phyloP scores from a whole-genome alignment of 2,113 vertebrate species.

The Rhea pennata region DNA sequence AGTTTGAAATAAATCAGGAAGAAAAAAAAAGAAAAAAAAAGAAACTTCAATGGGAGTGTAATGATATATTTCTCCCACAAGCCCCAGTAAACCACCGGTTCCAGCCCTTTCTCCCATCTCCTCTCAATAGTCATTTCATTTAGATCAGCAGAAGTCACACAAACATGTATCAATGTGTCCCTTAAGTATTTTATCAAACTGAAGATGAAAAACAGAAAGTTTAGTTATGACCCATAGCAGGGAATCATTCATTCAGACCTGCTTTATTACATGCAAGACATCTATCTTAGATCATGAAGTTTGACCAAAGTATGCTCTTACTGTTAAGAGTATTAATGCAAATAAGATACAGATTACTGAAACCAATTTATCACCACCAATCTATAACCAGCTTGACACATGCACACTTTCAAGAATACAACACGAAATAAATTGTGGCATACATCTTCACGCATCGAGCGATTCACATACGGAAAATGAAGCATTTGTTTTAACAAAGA shows the following conservation, averaged over 20 bases:
- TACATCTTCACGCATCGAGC: not conserved
- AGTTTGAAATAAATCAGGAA: not conserved
- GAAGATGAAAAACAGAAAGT: constrained; percentile 39
- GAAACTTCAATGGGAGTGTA: not conserved
- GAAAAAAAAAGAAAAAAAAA: not conserved
- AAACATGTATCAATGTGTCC: constrained; percentile 12
- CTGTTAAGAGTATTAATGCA: constrained; percentile 9
- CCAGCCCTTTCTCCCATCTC: not conserved
- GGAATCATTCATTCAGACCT: constrained; percentile 25
- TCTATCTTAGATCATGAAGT: constrained; percentile 33
- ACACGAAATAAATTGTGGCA: not conserved
- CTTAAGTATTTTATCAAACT: constrained; percentile 33
- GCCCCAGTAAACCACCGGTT: not conserved
- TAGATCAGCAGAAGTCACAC: not conserved
- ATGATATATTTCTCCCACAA: not conserved
- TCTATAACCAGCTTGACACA: constrained; percentile 21
- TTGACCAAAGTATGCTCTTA: not conserved
- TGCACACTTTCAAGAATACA: not conserved
- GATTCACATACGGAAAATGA: not conserved
- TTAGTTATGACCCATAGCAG: constrained; percentile 20
- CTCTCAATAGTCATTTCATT: constrained; percentile 1
- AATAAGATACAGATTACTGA: constrained; percentile 27
- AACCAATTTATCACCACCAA: constrained; percentile 10
- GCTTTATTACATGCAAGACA: constrained; percentile 22
- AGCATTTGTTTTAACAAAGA: not conserved